These are phyloP conservation scores for Ormia ochracea DNA, from an alignment of 2,888 invertebrate species.

Conservation along the genomic window DNA sequence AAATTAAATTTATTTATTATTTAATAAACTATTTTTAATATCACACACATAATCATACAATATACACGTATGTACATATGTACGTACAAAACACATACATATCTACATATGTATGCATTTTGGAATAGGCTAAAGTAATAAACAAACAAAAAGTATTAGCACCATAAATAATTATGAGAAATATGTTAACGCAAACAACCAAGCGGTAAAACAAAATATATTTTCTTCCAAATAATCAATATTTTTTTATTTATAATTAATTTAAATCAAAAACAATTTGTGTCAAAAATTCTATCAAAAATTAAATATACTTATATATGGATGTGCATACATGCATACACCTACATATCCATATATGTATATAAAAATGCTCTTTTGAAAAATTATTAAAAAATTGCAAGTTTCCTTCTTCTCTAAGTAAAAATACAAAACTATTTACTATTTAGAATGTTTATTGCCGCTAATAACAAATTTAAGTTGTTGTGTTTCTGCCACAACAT, in stretches of 20 bases:
- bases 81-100: background rate
- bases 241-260: background rate
- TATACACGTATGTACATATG: background rate
- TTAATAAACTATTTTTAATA: no score
- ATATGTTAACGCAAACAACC: background rate
- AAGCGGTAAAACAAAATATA: constrained; percentile 16
- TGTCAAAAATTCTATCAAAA: background rate
- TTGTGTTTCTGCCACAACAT: background rate
- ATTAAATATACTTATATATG: no score
- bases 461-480: constrained; percentile 1
- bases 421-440: background rate
- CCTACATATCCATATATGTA: no score
- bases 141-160: background rate
- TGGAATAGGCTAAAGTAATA: background rate
- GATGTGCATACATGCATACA: no score
- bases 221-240: background rate
- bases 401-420: background rate
- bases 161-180: background rate
- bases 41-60: no score
- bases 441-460: background rate
- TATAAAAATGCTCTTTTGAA: background rate
- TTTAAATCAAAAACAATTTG: background rate
- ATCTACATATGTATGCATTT: background rate
- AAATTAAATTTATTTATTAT: no score
- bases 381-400: background rate